Conservation (phyloP, 2,888 invertebrate genomes). For the Acleris sparsana region DNA sequence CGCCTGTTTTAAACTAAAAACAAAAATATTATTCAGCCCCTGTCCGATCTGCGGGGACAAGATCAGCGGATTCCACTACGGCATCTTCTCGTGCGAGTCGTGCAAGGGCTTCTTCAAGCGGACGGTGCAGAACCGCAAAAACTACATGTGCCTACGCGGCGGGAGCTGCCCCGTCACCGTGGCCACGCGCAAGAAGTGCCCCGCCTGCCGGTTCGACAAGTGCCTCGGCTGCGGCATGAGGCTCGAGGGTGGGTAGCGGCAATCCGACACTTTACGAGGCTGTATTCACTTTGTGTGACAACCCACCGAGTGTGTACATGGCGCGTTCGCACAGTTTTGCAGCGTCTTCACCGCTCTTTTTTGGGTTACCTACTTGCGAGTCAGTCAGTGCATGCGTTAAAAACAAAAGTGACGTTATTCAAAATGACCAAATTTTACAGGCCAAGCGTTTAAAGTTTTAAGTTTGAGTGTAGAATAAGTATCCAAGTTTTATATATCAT, state of each 20-base stretch:
- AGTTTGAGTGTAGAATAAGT: too few relatives aligned
- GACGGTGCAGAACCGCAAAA: slow-evolving; percentile 99
- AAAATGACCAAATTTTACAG: too few relatives aligned
- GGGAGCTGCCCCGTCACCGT: slow-evolving; percentile 96
- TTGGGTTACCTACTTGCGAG: too few relatives aligned
- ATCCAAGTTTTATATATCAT: too few relatives aligned
- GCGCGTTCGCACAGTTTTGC: too few relatives aligned
- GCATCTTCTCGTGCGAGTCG: slow-evolving; percentile 98
- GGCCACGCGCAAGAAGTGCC: slow-evolving; percentile 97
- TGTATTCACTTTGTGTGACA: too few relatives aligned
- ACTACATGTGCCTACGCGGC: slow-evolving; percentile 96
- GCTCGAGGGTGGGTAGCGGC: slow-evolving; percentile 87
- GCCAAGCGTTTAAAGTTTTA: too few relatives aligned
- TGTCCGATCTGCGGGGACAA: slow-evolving; percentile 98
- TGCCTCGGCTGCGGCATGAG: slow-evolving; percentile 98
- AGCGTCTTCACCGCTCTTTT: too few relatives aligned
- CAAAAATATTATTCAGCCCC: slow-evolving; percentile 84
- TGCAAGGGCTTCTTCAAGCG: slow-evolving; percentile 99
- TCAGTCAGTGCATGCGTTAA: too few relatives aligned
- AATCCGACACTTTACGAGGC: not conserved
- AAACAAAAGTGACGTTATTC: too few relatives aligned
- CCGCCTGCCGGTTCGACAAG: slow-evolving; percentile 98
- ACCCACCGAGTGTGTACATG: too few relatives aligned
- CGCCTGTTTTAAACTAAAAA: not conserved
- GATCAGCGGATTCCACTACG: slow-evolving; percentile 98